phyloP scores from a whole-genome alignment of 1,140 invertebrate genomes.

The Pararge aegeria region DNA sequence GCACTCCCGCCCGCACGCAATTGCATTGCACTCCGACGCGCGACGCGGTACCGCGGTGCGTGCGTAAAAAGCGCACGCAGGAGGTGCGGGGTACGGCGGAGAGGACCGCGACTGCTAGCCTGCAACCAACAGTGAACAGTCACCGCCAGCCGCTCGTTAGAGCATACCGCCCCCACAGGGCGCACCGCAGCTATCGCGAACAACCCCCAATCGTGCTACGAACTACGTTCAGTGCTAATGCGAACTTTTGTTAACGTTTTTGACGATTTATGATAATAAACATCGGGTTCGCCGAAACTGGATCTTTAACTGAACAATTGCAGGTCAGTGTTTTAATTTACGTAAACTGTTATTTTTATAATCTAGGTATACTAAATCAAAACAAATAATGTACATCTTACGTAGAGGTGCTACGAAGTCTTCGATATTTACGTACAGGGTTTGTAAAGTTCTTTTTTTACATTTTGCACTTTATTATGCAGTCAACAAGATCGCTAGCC shows the following conservation, averaged over 20 bases:
- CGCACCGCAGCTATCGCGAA: conserved; percentile 46
- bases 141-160: conserved; percentile 66
- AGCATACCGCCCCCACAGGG: conserved; percentile 72
- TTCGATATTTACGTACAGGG: background rate
- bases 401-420: conserved; percentile 46
- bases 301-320: conserved; percentile 39
- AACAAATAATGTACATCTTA: background rate
- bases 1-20: conserved; percentile 67
- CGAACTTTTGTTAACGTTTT: conserved; percentile 41
- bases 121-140: conserved; percentile 53
- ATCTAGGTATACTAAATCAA: too few species aligned
- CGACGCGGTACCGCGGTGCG: conserved; percentile 47
- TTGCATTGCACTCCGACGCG: conserved; percentile 69
- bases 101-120: conserved; percentile 55
- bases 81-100: conserved; percentile 58
- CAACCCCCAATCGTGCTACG: conserved; percentile 58
- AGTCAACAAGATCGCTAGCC: conserved; percentile 18
- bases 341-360: background rate
- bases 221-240: conserved; percentile 65
- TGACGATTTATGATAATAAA: conserved; percentile 14
- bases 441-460: conserved; percentile 28
- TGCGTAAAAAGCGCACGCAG: conserved; percentile 77
- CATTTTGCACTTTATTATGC: conserved; percentile 28
- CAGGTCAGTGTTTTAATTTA: conserved; percentile 28
- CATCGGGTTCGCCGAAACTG: conserved; percentile 36